Conservation (phyloP, 2,113 vertebrate genomes). For the Otolemur garnettii region DNA sequence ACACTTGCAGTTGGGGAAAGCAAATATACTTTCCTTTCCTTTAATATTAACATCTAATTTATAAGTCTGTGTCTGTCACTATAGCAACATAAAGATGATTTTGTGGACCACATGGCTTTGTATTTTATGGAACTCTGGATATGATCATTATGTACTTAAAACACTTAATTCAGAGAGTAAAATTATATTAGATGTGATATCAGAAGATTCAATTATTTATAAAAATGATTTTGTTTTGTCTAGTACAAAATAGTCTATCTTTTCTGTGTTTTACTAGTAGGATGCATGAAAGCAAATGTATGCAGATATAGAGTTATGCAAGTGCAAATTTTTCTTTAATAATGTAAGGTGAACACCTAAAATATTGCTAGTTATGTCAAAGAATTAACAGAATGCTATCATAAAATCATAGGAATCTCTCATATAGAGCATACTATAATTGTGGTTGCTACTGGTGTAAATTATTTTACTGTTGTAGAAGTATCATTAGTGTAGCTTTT, state of each 20-base stretch:
- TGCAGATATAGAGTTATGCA: not conserved
- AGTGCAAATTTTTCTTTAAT: not conserved
- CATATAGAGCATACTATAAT: not conserved
- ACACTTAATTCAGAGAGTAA: slow-evolving; percentile 4
- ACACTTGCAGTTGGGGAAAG: slow-evolving; percentile 83
- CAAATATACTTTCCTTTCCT: slow-evolving; percentile 59
- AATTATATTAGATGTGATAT: not conserved
- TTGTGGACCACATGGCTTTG: slow-evolving; percentile 52
- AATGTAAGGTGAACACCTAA: slow-evolving; percentile 53
- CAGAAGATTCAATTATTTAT: not conserved
- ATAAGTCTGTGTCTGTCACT: slow-evolving; percentile 59
- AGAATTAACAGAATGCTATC: not conserved
- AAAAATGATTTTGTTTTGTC: not conserved
- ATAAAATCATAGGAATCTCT: slow-evolving; percentile 54
- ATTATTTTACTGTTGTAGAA: slow-evolving; percentile 45
- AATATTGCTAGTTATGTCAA: not conserved
- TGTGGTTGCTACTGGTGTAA: slow-evolving; percentile 53
- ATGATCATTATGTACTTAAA: slow-evolving; percentile 58
- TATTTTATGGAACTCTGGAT: slow-evolving; percentile 60
- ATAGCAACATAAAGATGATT: slow-evolving; percentile 72
- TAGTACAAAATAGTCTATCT: not conserved
- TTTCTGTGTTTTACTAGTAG: not conserved
- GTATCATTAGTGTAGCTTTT: slow-evolving; percentile 43
- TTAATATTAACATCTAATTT: slow-evolving; percentile 73
- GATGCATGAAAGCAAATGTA: not conserved